Percentiles rank a stretch among this genome's conserved stretches.
phyloP scores from a whole-genome alignment of 2,888 invertebrate genomes.

The Phyto melanocephala region DNA sequence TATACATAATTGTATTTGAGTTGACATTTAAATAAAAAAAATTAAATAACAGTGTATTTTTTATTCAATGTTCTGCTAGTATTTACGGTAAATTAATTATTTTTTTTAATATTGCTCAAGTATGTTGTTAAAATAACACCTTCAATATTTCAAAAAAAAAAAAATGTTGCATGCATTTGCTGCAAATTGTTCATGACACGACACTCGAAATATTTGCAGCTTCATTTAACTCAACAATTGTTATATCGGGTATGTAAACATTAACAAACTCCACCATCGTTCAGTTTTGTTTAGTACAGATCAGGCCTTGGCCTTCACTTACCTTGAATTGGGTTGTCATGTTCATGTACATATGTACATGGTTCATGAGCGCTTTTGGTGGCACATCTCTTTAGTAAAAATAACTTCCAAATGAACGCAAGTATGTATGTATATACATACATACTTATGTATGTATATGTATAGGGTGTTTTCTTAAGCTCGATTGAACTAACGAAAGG shows the following conservation, averaged over 20 bases:
- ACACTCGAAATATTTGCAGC: conserved; percentile 40
- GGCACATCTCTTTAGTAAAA: conserved; percentile 32
- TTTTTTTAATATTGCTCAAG: conserved; percentile 31
- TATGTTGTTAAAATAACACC: conserved; percentile 59
- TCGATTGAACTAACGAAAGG: no score
- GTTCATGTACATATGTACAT: conserved; percentile 39
- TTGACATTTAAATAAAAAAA: no score
- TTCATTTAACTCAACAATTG: conserved; percentile 39
- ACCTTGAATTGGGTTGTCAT: conserved; percentile 74
- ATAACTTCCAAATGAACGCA: no score
- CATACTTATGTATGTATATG: no score
- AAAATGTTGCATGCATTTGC: conserved; percentile 54
- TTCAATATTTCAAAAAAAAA: conserved; percentile 39
- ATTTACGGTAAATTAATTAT: conserved; percentile 60
- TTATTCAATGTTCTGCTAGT: conserved; percentile 20
- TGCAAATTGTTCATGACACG: conserved; percentile 54
- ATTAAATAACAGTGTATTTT: no score
- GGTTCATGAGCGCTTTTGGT: conserved; percentile 49
- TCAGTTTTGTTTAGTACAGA: conserved; percentile 61
- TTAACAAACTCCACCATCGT: conserved; percentile 11
- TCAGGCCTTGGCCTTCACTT: conserved; percentile 78
- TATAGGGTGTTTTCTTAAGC: no score
- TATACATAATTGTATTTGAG: no score
- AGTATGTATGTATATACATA: no score
- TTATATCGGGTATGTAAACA: conserved; percentile 28